These are phyloP conservation scores for Lissonota sp. DNA, from an alignment of 2,888 invertebrate species.

Conservation along the genomic window DNA sequence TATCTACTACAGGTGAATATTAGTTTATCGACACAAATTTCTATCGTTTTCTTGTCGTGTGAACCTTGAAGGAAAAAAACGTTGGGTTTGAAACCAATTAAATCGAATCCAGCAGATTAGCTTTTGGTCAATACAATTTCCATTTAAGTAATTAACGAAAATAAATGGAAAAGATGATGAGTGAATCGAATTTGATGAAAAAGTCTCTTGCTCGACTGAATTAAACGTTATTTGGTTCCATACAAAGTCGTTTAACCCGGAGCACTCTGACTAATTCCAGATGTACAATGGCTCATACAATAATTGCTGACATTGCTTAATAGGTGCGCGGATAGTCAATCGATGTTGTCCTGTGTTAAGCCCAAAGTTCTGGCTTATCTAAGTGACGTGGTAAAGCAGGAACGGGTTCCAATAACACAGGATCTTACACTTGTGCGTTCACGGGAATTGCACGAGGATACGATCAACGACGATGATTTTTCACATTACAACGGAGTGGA, in stretches of 20 bases:
- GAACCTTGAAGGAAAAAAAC: neutral
- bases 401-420: constrained; percentile 91
- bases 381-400: constrained; percentile 87
- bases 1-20: constrained; percentile 79
- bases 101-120: too few relatives aligned
- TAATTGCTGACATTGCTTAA: constrained; percentile 23
- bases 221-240: too few relatives aligned
- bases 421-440: constrained; percentile 90
- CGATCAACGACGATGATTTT: constrained; percentile 83
- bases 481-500: constrained; percentile 75
- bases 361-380: constrained; percentile 92
- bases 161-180: neutral
- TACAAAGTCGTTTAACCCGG: too few relatives aligned
- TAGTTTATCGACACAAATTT: constrained; percentile 2
- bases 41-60: constrained; percentile 4
- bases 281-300: neutral
- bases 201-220: neutral
- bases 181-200: neutral
- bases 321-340: constrained; percentile 80
- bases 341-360: constrained; percentile 87
- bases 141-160: neutral
- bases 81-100: neutral
- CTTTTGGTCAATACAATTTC: neutral
- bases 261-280: neutral
- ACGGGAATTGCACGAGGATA: constrained; percentile 78